Base-by-base conservation (phyloP, 53 echinoderm and acorn worm species). In the Apostichopus leukothele region DNA sequence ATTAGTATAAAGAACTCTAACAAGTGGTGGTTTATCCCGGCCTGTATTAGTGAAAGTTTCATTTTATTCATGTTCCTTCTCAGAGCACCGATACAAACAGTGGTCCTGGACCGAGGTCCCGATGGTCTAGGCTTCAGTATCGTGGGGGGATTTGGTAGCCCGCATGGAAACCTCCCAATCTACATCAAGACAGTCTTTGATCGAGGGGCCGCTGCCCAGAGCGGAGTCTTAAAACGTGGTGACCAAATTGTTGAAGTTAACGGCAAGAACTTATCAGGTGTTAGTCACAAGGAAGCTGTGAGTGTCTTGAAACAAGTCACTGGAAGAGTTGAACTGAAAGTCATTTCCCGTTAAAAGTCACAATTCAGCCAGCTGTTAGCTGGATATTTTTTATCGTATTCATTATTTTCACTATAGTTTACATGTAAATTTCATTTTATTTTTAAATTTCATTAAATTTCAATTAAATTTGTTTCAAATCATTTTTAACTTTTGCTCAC, bases 181-280 rank as follows among this genome's bases (percentile, higher is more conserved):
- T 98, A 98, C 79, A 95, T 98, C 92, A 98, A 98, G 92, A 98
- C 98, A 6, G 98, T 98, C 57, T 98, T 98, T 88, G 89, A 91
- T 66, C 93, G 93, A 51, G 98, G 98, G 0, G 98, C 98, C 1
- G 98, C 98, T 25, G 89, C 93, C 9, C 93, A 91, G 54, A 92
- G 93, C 55, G 92, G 91, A 23, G 89, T 92, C 67, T 94, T 95
- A 88, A 94, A 94, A 75, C 88, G 98, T 9, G 95, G 95, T 7
- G 95, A 95, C 53, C 95, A 95, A 90, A 95, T 98, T 75, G 75
- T 98, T 75, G 93, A 94, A 5, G 98, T 98, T 22, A 98, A 98
- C 23, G 94, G 91, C 8, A 91, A 92, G 85, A 83, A 87, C 12
- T 67, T 98, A 59, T 94, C 93, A 13, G 91, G 94, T 53, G 94